Conservation (phyloP, 2,888 invertebrate species). For the Zaprionus obscuricornis region DNA sequence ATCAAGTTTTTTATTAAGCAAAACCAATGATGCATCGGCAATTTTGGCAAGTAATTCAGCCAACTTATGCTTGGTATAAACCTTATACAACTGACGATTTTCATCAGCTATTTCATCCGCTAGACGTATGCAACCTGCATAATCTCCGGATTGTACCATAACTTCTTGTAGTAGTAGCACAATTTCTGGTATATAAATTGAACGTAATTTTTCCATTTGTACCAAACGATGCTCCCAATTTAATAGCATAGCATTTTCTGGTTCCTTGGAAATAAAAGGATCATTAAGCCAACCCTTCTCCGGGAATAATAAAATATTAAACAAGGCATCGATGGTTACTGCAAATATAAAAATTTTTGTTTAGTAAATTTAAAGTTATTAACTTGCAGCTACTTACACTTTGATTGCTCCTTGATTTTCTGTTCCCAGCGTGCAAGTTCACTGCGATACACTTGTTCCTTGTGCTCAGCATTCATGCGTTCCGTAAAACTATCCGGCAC, state of each 20-base stretch:
- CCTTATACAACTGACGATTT: constrained; percentile 90
- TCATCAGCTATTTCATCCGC: constrained; percentile 92
- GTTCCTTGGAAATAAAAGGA: constrained; percentile 85
- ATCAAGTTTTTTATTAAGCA: constrained; percentile 91
- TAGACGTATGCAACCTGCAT: constrained; percentile 90
- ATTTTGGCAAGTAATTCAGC: constrained; percentile 90
- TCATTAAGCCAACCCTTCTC: constrained; percentile 96
- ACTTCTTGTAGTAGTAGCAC: constrained; percentile 91
- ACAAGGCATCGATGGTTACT: constrained; percentile 91
- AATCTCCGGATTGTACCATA: constrained; percentile 89
- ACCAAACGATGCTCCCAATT: constrained; percentile 85
- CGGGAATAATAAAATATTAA: constrained; percentile 94
- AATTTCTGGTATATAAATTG: constrained; percentile 93
- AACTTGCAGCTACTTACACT: constrained; percentile 83
- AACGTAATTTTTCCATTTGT: constrained; percentile 90
- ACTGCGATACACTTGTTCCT: constrained; percentile 90
- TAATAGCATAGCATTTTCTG: constrained; percentile 83
- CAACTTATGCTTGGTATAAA: constrained; percentile 90
- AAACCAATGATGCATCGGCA: constrained; percentile 89
- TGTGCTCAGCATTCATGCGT: constrained; percentile 94
- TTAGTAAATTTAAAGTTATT: not conserved
- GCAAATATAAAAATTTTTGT: constrained; percentile 65
- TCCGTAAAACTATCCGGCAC: constrained; percentile 90
- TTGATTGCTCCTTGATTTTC: constrained; percentile 88
- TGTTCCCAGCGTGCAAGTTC: constrained; percentile 91